Evolutionary conservation across 1,140 invertebrate genomes (phyloP), one percentile per base, ranked within the genome.

Genomic region (Drosophila bifasciata): DNA sequence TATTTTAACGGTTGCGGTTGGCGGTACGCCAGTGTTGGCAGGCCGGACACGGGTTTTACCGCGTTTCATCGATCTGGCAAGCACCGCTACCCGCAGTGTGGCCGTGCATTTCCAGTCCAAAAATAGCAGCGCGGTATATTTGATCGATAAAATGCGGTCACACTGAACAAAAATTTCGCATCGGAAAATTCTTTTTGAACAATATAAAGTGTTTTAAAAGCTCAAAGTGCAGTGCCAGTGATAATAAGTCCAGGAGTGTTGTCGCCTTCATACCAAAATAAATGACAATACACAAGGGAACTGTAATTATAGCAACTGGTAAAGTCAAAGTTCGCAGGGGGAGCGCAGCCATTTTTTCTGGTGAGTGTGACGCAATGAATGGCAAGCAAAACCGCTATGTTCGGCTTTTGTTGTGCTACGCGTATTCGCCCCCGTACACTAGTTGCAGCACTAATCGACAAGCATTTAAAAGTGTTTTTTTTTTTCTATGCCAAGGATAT

Each of bases 341-440:
- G 28, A 13, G 16, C n/a, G 21, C 9, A 21, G 17, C 48, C 40
- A 55, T 40, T 28, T 68, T 55, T 7, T 50, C 28, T 45, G 62
- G 64, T 68, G 28, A 68, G 64, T 67, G 7, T 1, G 7, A 43
- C 19, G 6, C 19, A 39, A 11, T 2, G 3, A 9, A 6, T 16
- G 6, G 0, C 7, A 15, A 16, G n/a, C 28, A 8, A 45, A 25
- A 28, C 36, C 45, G 23, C 45, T 28, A 50, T 16, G 25, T 19
- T 44, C 32, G 7, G 5, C 56, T 53, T 68, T 39, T 68, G 64
- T 68, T 68, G 23, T 68, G 64, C 23, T 67, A 25, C 11, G 19
- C 48, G 28, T n/a, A 2, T 68, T 68, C 64, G 48, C 9, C 11
- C 15, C 21, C n/a, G 21, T 11, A 50, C 45, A 51, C 19, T 21